Base-by-base conservation (phyloP, 2,888 invertebrate species). In the Agrochola circellaris region DNA sequence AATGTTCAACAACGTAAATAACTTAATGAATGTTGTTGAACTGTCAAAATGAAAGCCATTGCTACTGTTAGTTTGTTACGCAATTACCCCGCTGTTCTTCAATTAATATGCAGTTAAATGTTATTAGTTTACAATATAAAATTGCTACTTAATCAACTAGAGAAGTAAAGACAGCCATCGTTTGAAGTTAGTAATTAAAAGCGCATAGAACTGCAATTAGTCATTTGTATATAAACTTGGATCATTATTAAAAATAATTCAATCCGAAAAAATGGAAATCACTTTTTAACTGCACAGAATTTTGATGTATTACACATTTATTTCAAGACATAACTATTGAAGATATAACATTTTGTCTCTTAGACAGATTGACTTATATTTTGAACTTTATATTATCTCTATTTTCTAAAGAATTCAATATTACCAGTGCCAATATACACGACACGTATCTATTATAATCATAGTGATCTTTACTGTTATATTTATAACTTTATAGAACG, bases 401-500 rank as follows among this genome's bases (percentile, higher is more conserved):
- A 88, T 83, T 81, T 80, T 74, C 84, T 88, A 88, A 83, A 82
- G 77, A 88, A 78, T 84, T 86, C 69, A 80, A 81, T 80, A 82
- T 88, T 82, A 80, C 81, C 83, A 81, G 89, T 89, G 88, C 75
- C 90, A 87, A 76, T 89, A 88, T 88, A 90, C 76, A 66, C 76
- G 85, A 82, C 84, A 89, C 81, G 60, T 83, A 81, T 69, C 73
- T 81, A 83, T 87, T 79, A 84, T 60, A 85, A 83, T 75, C 73
- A 86, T 84, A 87, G 79, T 88, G 74, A 88, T 86, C 54, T 67
- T 82, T 77, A 83, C 54, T 83, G 69, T 86, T 82, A 81, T 76
- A 76, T 81, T 83, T 79, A 78, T 85, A 77, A 79, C 72, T 75
- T 76, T 82, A 79, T 75, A 86, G 79, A 87, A 85, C 88, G 81